Percentiles rank a stretch among this genome's conserved stretches.
Conservation (phyloP, 2,888 invertebrate genomes). For the Sepiola atlantica region DNA sequence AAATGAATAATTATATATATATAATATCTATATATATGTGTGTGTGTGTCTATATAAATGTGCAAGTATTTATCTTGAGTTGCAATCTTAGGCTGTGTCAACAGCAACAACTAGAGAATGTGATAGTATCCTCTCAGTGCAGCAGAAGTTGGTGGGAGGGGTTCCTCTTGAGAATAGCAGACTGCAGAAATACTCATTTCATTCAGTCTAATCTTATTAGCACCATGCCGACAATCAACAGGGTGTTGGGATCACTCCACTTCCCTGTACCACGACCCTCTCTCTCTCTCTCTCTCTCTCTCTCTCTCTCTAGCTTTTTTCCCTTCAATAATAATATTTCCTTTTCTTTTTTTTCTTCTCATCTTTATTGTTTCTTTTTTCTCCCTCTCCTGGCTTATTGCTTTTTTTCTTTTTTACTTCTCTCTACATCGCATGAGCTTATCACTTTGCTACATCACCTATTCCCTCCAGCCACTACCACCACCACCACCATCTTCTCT, state of each 20-base stretch:
- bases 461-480: not conserved
- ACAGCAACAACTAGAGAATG: not conserved
- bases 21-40: not conserved
- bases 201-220: not conserved
- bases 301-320: not conserved
- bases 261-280: too few species aligned
- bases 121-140: not conserved
- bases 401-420: not conserved
- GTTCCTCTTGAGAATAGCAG: not conserved
- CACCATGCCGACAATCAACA: not conserved
- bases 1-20: slow-evolving; percentile 15
- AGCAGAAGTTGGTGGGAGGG: not conserved
- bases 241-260: not conserved
- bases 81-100: not conserved
- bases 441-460: not conserved
- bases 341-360: not conserved
- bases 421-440: not conserved
- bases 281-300: not conserved
- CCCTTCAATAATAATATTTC: too few species aligned
- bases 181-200: not conserved
- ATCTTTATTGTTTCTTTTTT: not conserved
- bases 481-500: not conserved
- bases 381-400: not conserved
- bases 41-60: not conserved
- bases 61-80: not conserved